Evolutionary conservation across 2,113 vertebrate genomes (phyloP).

Genomic region (Gavia stellata): DNA sequence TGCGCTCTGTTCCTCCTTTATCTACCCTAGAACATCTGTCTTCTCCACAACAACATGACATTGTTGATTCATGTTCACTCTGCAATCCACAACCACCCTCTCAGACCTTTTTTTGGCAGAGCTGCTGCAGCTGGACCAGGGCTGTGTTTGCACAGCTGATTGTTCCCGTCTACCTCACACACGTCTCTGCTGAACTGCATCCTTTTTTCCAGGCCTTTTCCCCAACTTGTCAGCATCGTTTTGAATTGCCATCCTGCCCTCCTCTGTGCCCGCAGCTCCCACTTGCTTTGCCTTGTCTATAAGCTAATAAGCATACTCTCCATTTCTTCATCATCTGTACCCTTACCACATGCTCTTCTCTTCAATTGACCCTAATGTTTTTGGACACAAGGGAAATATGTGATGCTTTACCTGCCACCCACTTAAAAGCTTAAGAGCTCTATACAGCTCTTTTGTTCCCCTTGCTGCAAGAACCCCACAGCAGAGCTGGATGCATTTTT

Average conservation of each 20-base stretch:
- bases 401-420: not conserved
- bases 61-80: not conserved
- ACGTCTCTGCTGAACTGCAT: not conserved
- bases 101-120: not conserved
- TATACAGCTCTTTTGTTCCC: not conserved
- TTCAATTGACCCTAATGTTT: not conserved
- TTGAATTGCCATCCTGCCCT: not conserved
- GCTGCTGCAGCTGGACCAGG: not conserved
- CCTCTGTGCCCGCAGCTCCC: not conserved
- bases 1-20: not conserved
- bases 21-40: not conserved
- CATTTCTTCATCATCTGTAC: not conserved
- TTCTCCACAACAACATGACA: not conserved
- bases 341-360: not conserved
- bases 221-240: not conserved
- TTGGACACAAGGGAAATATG: not conserved
- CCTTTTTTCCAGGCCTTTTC: not conserved
- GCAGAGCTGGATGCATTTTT: not conserved
- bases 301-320: not conserved
- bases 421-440: not conserved
- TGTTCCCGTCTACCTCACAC: not conserved
- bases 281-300: not conserved
- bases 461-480: not conserved
- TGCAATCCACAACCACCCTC: not conserved
- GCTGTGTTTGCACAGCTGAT: conserved; percentile 34